Evolutionary conservation across 2,888 invertebrate genomes (phyloP).

Genomic region (Pristionchus fissidentatus): DNA sequence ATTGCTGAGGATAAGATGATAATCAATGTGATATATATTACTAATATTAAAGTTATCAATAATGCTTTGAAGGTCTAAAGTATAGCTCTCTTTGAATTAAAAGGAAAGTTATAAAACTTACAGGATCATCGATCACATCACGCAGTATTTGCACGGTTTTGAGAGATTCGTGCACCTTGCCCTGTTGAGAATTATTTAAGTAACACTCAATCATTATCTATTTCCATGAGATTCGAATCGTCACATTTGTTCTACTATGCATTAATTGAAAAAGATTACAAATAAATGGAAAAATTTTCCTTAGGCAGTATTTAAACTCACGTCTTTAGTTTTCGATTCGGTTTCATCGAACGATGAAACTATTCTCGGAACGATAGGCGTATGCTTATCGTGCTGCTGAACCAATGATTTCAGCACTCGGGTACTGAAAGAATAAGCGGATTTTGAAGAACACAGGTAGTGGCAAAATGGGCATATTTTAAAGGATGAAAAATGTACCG

Average conservation of each 20-base stretch:
- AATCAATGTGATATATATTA: neutral
- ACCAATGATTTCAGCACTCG: conserved; percentile 1
- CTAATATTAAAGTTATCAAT: neutral
- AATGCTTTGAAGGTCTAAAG: too few species aligned
- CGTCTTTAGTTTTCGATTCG: neutral
- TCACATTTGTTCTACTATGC: neutral
- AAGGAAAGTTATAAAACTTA: neutral
- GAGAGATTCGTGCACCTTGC: too few species aligned
- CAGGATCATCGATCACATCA: neutral
- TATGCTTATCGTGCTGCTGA: neutral
- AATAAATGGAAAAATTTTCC: neutral
- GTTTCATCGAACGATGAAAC: neutral
- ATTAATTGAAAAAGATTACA: too few species aligned
- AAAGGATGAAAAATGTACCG: neutral
- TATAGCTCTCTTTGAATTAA: too few species aligned
- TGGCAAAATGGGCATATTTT: neutral
- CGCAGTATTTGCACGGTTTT: too few species aligned
- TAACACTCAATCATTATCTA: too few species aligned
- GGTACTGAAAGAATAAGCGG: neutral
- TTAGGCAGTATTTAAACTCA: neutral
- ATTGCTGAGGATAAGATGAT: neutral
- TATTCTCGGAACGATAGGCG: neutral
- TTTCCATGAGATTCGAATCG: too few species aligned
- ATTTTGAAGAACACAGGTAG: neutral
- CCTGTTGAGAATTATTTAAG: too few species aligned